These are phyloP conservation scores for Falco cherrug DNA, from an alignment of 2,797 vertebrate species.

Conservation along the genomic window DNA sequence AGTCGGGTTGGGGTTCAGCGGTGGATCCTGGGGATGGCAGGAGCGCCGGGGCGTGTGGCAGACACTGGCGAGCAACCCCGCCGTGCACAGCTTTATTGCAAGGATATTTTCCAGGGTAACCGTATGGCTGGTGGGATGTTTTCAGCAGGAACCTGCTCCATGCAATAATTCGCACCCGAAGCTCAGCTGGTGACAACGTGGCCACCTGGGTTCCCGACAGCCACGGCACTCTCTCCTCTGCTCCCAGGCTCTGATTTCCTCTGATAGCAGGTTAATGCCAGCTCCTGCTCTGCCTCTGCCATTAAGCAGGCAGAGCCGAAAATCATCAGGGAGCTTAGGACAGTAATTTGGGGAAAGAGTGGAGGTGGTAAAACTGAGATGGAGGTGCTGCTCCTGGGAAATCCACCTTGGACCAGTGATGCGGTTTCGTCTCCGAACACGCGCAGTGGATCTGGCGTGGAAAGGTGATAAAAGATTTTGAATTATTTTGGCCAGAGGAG, in stretches of 20 bases:
- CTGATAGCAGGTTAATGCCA: neutral
- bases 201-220: rapidly evolving
- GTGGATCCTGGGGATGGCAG: rapidly evolving
- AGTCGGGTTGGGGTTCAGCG: rapidly evolving
- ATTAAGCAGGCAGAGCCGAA: neutral
- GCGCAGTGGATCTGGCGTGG: rapidly evolving
- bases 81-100: too few species aligned
- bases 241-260: neutral
- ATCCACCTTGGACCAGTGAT: rapidly evolving
- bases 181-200: rapidly evolving
- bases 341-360: neutral
- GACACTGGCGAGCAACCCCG: rapidly evolving
- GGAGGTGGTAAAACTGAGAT: neutral
- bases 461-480: rapidly evolving
- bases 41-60: rapidly evolving
- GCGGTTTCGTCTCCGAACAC: rapidly evolving
- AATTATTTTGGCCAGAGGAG: neutral
- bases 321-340: neutral
- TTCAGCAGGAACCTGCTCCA: neutral
- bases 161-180: neutral
- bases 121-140: neutral
- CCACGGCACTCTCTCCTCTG: rapidly evolving
- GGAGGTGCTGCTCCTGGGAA: neutral
- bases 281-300: neutral
- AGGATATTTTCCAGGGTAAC: neutral